phyloP scores from a whole-genome alignment of 2,113 vertebrate species.

The Hemicordylus capensis region DNA sequence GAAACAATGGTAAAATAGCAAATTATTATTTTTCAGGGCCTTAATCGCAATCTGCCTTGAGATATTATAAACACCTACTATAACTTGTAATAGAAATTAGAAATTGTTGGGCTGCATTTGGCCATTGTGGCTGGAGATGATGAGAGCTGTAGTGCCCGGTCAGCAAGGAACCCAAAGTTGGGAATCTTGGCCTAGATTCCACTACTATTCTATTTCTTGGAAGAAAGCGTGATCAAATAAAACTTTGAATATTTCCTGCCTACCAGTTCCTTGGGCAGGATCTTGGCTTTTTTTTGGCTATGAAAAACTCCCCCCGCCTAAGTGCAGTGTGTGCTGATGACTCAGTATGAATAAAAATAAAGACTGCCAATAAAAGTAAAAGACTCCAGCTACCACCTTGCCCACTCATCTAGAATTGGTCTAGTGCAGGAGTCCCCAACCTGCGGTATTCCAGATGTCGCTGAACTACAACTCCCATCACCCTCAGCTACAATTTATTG shows the following conservation, averaged over 20 bases:
- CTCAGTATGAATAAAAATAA: neutral
- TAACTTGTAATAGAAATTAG: no score
- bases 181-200: neutral
- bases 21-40: neutral
- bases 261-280: neutral
- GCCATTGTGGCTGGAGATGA: no score
- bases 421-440: no score
- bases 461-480: no score
- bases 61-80: neutral
- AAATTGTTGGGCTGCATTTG: no score
- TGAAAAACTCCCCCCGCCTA: neutral
- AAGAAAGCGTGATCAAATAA: neutral
- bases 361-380: neutral
- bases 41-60: neutral
- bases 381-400: neutral
- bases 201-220: no score
- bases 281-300: neutral
- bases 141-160: no score
- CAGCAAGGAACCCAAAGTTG: no score
- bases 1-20: neutral
- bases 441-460: no score
- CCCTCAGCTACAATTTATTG: no score
- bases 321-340: neutral
- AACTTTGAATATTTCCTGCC: neutral
- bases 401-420: neutral